Evolutionary conservation across 1,140 invertebrate genomes (phyloP).

Genomic region (Aradophagus sp.): DNA sequence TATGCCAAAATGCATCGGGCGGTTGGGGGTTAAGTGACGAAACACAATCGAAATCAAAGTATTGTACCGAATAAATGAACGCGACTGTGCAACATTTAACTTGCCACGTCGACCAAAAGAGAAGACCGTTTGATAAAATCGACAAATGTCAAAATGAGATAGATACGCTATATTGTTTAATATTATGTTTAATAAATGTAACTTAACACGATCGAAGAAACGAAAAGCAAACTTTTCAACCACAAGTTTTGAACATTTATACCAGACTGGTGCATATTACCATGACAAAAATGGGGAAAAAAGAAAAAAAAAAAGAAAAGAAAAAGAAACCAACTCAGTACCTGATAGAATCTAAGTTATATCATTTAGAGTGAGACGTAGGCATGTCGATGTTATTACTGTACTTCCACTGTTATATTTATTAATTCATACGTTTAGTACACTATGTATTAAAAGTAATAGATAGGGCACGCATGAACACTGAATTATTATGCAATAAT

Average conservation of each 20-base stretch:
- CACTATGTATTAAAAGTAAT: conserved; percentile 56
- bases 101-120: neutral
- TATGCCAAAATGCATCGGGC: conserved; percentile 38
- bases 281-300: no score
- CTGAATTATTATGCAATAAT: conserved; percentile 44
- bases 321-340: conserved; percentile 71
- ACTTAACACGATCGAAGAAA: no score
- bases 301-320: no score
- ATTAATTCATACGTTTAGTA: conserved; percentile 72
- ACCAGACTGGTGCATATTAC: conserved; percentile 75
- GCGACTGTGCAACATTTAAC: neutral
- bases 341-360: conserved; percentile 75
- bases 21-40: conserved; percentile 19
- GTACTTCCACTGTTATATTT: conserved; percentile 73
- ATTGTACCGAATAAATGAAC: neutral
- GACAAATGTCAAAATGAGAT: no score
- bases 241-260: conserved; percentile 58
- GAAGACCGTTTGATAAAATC: neutral
- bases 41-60: conserved; percentile 18
- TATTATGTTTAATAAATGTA: no score
- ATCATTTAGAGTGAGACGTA: conserved; percentile 73
- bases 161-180: no score
- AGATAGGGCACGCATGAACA: conserved; percentile 27
- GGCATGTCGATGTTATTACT: conserved; percentile 73
- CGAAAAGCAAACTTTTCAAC: conserved; percentile 40